Base-by-base conservation (phyloP, 2,888 invertebrate species). In the Mythimna ferrago region DNA sequence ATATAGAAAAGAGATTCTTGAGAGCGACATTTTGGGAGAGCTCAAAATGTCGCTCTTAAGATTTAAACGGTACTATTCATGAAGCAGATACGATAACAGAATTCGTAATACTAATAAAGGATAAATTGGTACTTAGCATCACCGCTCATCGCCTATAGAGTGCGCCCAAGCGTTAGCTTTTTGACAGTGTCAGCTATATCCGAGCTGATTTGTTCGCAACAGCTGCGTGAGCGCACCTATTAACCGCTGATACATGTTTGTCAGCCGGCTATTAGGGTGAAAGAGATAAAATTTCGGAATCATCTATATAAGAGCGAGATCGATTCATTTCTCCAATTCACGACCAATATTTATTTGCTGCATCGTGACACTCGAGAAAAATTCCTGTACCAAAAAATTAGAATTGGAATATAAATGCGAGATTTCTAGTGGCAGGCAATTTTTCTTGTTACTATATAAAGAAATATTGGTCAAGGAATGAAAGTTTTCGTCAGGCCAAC, bases 161-260 rank as follows among this genome's bases (percentile, higher is more conserved):
- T 89, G 88, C 81, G 82, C 90, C 91, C 84, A 86, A 86, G 90
- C 88, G 91, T 92, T 91, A 94, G 94, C 95, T 94, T 95, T 95
- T 95, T 95, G 96, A 96, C 96, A 95, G 93, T 94, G 96, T 94
- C 95, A 94, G 94, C 95, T 96, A 96, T 95, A 96, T 95, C 93
- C 92, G 94, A 96, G 92, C 96, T 96, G 96, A 96, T 96, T 96
- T 96, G 96, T 96, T 95, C 95, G 94, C 95, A 93, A 94, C 96
- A 96, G 96, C 96, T 96, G 96, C 95, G 94, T 86, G 92, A 90
- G 93, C 96, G 94, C 95, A 96, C 96, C 96, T 96, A 96, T 96
- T 96, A 96, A 96, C 95, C 96, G 94, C 95, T 96, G 96, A 96
- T 96, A 96, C 96, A 96, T 96, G 96, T 96, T 96, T 95, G 96